Evolutionary conservation across 1,140 invertebrate species (phyloP), one percentile per base, ranked within the genome.

Genomic region (Sitophilus oryzae): DNA sequence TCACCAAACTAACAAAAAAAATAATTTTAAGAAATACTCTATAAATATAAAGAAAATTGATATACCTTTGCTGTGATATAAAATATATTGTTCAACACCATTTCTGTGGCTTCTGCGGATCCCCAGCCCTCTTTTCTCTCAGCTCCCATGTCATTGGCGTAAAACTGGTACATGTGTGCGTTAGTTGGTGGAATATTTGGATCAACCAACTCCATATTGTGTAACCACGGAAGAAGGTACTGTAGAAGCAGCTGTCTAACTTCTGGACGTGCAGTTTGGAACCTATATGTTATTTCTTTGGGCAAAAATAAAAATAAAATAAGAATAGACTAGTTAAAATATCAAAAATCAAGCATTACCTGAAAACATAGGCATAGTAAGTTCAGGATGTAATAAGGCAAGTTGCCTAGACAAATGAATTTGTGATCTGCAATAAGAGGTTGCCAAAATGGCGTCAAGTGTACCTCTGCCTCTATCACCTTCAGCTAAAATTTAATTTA

Each of bases 351-450:
- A 20, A 38, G 51, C 71, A 71, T 79, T 72, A 95, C 93, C 93
- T 68, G 94, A 97, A 75, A 98, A 98, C 82, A 98, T 96, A 0
- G 94, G 93, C 93, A 99, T 97, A 8, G 96, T 98, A 0, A 98
- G 78, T 66, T 98, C 94, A 0, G 95, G 93, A 72, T 98, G 94
- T 9, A 96, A 76, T 50, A 92, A 86, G 0, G 96, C 89, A 54
- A 99, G 74, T 67, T 97, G 92, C 50, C 89, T 81, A 0, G 93
- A 95, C 2, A 98, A 78, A 72, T 90, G 91, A 64, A 91, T 82
- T 74, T 97, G 94, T 30, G 91, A 93, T 25, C 91, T 82, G 67
- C 90, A 94, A 74, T 94, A 96, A 1, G 88, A 88, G 1, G 84
- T 87, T 20, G 86, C 86, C 19, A 96, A 76, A 21, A 94, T 72